Base-by-base conservation (phyloP, 1,140 invertebrate species). In the Pemphigus obesinymphae region DNA sequence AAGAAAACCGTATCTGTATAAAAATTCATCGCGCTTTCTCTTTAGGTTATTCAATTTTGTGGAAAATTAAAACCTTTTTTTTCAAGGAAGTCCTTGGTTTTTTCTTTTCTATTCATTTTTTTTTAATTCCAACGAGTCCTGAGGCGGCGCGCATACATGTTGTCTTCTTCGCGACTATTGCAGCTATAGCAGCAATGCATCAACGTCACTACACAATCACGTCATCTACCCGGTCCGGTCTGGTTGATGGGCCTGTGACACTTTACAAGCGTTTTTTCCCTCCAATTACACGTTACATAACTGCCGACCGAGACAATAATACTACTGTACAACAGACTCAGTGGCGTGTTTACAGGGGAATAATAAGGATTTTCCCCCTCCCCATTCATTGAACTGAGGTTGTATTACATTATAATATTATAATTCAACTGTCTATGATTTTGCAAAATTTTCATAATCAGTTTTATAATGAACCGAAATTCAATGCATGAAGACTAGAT, bases 281-380 rank as follows among this genome's bases (percentile, higher is more conserved):
- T 76, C 50, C 73, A 76, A 76, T 76, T 76, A 76, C 73, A 58
- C n/a, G n/a, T n/a, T n/a, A n/a, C n/a, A n/a, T n/a, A n/a, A n/a
- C n/a, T n/a, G n/a, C n/a, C n/a, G n/a, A n/a, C n/a, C n/a, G n/a
- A n/a, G n/a, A n/a, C n/a, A n/a, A n/a, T n/a, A n/a, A n/a, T n/a
- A n/a, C n/a, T n/a, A n/a, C n/a, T n/a, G n/a, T n/a, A n/a, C n/a
- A n/a, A n/a, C n/a, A n/a, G n/a, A n/a, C n/a, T n/a, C n/a, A n/a
- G n/a, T n/a, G n/a, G n/a, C n/a, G n/a, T n/a, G n/a, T n/a, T n/a
- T n/a, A n/a, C n/a, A n/a, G n/a, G n/a, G n/a, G n/a, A n/a, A n/a
- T n/a, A n/a, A n/a, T n/a, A n/a, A n/a, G n/a, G n/a, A n/a, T n/a
- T n/a, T n/a, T n/a, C n/a, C n/a, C n/a, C n/a, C n/a, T n/a, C n/a